phyloP scores from a whole-genome alignment of 1,140 invertebrate genomes.

The Papilio xuthus region DNA sequence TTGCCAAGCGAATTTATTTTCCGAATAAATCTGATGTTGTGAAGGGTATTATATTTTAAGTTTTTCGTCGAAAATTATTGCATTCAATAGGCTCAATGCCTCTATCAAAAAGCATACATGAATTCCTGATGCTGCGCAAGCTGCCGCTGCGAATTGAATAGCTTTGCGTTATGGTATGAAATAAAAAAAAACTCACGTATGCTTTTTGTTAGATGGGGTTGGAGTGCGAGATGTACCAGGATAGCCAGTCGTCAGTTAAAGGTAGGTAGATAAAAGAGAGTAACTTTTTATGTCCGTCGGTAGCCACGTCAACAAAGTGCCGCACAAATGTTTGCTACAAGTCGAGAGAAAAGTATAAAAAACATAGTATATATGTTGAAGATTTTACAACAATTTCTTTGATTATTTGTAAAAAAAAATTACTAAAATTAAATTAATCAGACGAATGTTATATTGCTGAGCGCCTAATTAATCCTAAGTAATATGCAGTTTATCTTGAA shows the following conservation, averaged over 20 bases:
- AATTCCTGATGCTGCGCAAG: constrained; percentile 57
- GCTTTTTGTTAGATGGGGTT: constrained; percentile 68
- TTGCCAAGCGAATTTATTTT: constrained; percentile 21
- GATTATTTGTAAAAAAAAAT: too few species aligned
- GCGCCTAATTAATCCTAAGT: background rate
- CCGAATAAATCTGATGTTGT: background rate
- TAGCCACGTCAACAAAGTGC: constrained; percentile 7
- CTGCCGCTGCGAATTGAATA: constrained; percentile 68
- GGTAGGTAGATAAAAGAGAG: constrained; percentile 28
- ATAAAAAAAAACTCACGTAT: constrained; percentile 60
- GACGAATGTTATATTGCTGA: background rate
- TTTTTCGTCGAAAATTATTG: constrained; percentile 22
- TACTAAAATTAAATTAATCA: too few species aligned
- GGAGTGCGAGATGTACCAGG: constrained; percentile 38
- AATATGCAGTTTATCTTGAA: background rate
- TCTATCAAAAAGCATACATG: constrained; percentile 73
- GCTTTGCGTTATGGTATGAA: constrained; percentile 60
- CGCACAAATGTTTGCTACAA: background rate
- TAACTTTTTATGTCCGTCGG: background rate
- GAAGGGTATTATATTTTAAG: background rate
- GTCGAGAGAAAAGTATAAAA: background rate
- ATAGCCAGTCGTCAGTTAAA: constrained; percentile 34
- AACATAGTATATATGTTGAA: background rate
- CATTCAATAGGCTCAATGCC: constrained; percentile 37
- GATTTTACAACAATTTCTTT: background rate